Evolutionary conservation across 1,140 invertebrate genomes (phyloP), one percentile per base, ranked within the genome.

Genomic region (Ctenoplectra terminalis): DNA sequence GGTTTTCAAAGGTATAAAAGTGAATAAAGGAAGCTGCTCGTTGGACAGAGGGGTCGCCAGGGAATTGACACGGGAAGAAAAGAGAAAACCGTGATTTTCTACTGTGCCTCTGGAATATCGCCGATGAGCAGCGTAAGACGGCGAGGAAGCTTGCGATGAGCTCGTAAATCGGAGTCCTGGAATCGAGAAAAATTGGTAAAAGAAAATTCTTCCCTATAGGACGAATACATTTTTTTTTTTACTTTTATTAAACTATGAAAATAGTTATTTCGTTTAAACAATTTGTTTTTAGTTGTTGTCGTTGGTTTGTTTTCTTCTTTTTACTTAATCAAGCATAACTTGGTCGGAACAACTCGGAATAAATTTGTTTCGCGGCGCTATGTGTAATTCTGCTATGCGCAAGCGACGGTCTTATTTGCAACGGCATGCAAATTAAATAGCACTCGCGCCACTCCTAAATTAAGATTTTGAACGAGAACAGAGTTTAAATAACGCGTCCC

Each of bases 1-100:
- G 43, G 29, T 80, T 64, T 64, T 64, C 58, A 64, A 64, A 64
- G 70, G 17, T 73, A 73, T 56, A 46, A 80, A 74, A 74, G 40
- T 63, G 77, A 73, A 80, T 74, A 60, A 63, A 52, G 48, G 58
- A 52, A 43, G 70, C 23, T 70, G 54, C 54, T 70, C 76, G 66
- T 79, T 43, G 76, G 71, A 73, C 71, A 58, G 48, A 74, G 43
- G 29, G 46, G 70, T 56, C 48, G 4, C 48, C 11, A 5, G 46
- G 56, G 70, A 63, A 63, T 80, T 72, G 46, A 73, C 69, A 26
- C 20, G 58, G n/a, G 11, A 34, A 23, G 29, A n/a, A 52, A 50
- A 26, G 5, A 61, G 66, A 60, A 13, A n/a, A 52, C 23, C 29
- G 40, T 11, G 61, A 66, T 29, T 76, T 43, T 43, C 64, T 3